These are phyloP conservation scores for Manis pentadactyla DNA, from an alignment of 2,797 vertebrate genomes.

Conservation along the genomic window DNA sequence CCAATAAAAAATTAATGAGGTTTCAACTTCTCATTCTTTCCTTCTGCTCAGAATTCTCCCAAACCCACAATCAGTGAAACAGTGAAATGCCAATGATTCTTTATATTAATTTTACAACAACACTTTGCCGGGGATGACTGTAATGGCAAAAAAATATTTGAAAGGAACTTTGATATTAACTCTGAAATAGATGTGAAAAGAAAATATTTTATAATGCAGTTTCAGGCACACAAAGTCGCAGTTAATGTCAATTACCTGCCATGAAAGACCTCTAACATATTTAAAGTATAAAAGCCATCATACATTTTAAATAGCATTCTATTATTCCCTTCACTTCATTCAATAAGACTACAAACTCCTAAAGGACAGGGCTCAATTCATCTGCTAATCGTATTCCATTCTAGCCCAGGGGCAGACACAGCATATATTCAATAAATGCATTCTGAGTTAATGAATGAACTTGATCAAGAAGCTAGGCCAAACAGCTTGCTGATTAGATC, in stretches of 20 bases:
- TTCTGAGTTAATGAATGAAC: conserved; percentile 78
- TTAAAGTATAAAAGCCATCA: conserved; percentile 49
- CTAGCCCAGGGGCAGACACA: conserved; percentile 45
- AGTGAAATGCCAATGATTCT: background rate
- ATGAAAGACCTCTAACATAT: conserved; percentile 60
- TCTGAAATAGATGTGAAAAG: conserved; percentile 47
- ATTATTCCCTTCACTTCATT: conserved; percentile 75
- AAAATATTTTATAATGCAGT: conserved; percentile 36
- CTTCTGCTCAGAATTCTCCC: background rate
- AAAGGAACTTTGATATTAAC: conserved; percentile 56
- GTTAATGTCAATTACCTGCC: conserved; percentile 53
- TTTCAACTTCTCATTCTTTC: conserved; percentile 20
- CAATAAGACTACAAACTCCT: conserved; percentile 73
- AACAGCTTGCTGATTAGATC: conserved; percentile 82
- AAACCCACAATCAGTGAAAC: conserved; percentile 44
- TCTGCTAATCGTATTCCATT: conserved; percentile 64
- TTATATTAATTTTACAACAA: conserved; percentile 62
- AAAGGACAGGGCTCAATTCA: conserved; percentile 76
- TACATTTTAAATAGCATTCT: conserved; percentile 61
- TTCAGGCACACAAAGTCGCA: conserved; percentile 31
- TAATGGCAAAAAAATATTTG: conserved; percentile 37
- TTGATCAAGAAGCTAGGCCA: conserved; percentile 77
- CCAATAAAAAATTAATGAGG: background rate
- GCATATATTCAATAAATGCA: conserved; percentile 64
- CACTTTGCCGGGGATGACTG: background rate